phyloP scores from a whole-genome alignment of 2,113 vertebrate species.

The Tragelaphus imberbis region DNA sequence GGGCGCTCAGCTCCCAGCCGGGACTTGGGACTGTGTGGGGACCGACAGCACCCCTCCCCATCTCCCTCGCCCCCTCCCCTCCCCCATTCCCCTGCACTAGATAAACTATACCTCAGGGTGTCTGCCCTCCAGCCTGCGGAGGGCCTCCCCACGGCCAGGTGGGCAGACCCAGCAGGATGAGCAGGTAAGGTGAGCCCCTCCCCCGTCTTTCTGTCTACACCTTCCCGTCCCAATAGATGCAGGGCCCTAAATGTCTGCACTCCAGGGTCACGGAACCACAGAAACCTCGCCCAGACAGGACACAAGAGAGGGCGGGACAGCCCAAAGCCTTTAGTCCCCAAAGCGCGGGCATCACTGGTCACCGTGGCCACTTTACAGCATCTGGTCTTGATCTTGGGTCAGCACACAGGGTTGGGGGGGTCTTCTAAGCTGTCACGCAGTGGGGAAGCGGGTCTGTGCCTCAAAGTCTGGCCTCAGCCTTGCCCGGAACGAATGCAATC shows the following conservation, averaged over 20 bases:
- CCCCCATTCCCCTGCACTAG: fast-evolving
- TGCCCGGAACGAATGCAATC: fast-evolving
- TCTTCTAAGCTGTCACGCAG: background rate
- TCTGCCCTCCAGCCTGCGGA: background rate
- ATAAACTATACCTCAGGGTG: background rate
- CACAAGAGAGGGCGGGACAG: fast-evolving
- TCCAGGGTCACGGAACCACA: background rate
- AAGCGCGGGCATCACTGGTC: background rate
- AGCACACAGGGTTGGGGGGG: fast-evolving
- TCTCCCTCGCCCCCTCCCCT: fast-evolving
- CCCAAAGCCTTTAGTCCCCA: background rate
- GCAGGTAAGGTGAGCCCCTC: background rate
- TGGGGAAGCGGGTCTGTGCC: fast-evolving
- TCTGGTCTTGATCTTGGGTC: background rate
- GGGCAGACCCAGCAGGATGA: fast-evolving
- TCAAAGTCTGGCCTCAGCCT: background rate
- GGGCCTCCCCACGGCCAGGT: background rate
- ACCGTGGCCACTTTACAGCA: fast-evolving
- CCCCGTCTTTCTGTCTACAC: too few species aligned
- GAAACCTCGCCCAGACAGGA: background rate
- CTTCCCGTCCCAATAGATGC: background rate
- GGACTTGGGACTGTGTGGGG: background rate
- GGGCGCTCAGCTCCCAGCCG: background rate
- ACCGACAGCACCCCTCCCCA: fast-evolving
- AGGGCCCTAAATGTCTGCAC: background rate